Evolutionary conservation across 2,113 vertebrate species (phyloP), one percentile per base, ranked within the genome.

Genomic region (Anolis sagrei): DNA sequence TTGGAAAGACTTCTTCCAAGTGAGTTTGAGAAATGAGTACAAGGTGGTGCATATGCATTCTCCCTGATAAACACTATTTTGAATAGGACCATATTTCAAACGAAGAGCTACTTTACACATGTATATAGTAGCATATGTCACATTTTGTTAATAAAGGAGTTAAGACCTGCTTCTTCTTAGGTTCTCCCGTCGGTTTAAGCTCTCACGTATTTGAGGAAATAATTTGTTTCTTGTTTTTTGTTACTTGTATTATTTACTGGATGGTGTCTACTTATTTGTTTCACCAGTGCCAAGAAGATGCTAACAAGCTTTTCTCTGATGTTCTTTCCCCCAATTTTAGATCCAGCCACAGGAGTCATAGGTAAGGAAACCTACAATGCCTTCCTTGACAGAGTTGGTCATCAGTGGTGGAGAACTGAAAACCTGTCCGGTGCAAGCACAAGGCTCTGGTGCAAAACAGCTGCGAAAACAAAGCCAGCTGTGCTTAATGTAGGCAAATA

Each of bases 381-480:
- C 25, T 36, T 72, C 13, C 29, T 62, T 77, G 44, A 48, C 5
- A 19, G 23, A 27, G 14, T 25, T 51, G 1, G n/a, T 66, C 14
- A 66, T 19, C n/a, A 75, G 9, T 27, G 39, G 39, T 62, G 49
- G 58, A 70, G 44, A 61, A 75, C 81, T 16, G 6, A 81, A 66
- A 49, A 36, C 58, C 10, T 62, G 21, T 49, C 39, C 16, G 7
- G n/a, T 27, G 16, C 21, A 86, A 80, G 68, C 80, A 48, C n/a
- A 61, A 29, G 69, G 21, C 84, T 74, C 61, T 86, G 27, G 73
- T 51, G 58, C 61, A 64, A 16, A 64, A 32, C 84, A 86, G 84
- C 84, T 86, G 84, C 51, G 14, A 81, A 81, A 86, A 86, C 84
- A 86, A 86, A 86, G 69, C 70, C 44, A n/a, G 4, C 58, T 75